A percentile compares a stretch with the other conserved stretches of the same genome.
These are phyloP conservation scores for Malacoraja senta DNA, from an alignment of 2,797 vertebrate genomes.

Conservation along the genomic window DNA sequence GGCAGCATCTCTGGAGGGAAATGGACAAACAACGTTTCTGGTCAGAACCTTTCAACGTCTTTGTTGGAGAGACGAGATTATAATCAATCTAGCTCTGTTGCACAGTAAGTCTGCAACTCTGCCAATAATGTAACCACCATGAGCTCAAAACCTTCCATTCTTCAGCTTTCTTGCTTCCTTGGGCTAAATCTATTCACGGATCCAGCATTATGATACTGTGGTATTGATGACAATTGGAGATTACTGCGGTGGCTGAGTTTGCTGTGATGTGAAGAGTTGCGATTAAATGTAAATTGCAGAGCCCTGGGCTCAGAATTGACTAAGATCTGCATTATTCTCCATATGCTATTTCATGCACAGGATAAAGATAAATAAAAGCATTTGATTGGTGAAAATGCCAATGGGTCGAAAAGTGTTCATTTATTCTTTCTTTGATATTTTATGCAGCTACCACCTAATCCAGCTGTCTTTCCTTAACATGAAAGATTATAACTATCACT, in stretches of 20 bases:
- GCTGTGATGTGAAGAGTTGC: background rate
- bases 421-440: background rate
- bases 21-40: too few relatives aligned
- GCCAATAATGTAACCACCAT: background rate
- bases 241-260: background rate
- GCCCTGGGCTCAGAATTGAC: background rate
- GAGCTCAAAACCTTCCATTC: background rate
- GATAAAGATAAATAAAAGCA: background rate
- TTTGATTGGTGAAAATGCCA: background rate
- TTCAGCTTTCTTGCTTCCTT: background rate
- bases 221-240: slow-evolving; percentile 24
- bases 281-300: slow-evolving; percentile 21
- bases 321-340: background rate
- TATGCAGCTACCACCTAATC: background rate
- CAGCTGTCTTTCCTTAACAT: background rate
- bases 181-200: background rate
- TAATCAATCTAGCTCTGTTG: background rate
- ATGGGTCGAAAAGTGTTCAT: background rate
- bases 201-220: background rate
- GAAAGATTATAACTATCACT: background rate
- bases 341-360: background rate
- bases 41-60: too few relatives aligned
- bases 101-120: background rate
- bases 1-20: too few relatives aligned
- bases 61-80: background rate